A percentile compares a stretch with the other conserved stretches of the same genome.
These are phyloP conservation scores for Chaenogobius annularis DNA, from an alignment of 2,113 vertebrate species.

Conservation along the genomic window DNA sequence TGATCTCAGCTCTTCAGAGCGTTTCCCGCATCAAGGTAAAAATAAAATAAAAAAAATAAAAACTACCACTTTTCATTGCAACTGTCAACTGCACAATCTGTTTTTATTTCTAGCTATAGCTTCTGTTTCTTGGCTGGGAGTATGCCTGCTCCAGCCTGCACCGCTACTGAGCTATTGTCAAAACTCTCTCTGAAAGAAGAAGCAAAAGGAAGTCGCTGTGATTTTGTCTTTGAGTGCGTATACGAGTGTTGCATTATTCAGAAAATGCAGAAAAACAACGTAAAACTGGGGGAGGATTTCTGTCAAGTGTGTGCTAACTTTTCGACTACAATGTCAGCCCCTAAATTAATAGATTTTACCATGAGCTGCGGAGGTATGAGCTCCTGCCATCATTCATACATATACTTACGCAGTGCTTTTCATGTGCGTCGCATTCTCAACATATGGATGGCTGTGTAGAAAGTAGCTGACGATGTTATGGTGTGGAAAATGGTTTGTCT, in stretches of 20 bases:
- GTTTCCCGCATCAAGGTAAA: slow-evolving; percentile 67
- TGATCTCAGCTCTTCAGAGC: slow-evolving; percentile 66
- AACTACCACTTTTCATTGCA: slow-evolving; percentile 65
- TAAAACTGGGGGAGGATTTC: slow-evolving; percentile 29
- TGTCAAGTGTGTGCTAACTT: slow-evolving; percentile 13
- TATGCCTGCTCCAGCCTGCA: slow-evolving; percentile 36
- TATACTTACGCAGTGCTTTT: not conserved
- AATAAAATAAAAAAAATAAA: slow-evolving; percentile 12
- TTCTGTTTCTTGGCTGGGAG: slow-evolving; percentile 55
- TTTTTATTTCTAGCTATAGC: slow-evolving; percentile 58
- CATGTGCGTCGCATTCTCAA: not conserved
- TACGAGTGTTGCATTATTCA: slow-evolving; percentile 44
- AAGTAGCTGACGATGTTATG: not conserved
- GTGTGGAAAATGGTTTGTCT: not conserved
- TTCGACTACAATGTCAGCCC: slow-evolving; percentile 7
- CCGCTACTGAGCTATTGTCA: slow-evolving; percentile 60
- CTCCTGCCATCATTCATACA: not conserved
- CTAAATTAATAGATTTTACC: slow-evolving; percentile 25
- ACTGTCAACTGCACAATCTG: slow-evolving; percentile 71
- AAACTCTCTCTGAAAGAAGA: slow-evolving; percentile 54
- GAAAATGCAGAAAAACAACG: slow-evolving; percentile 59
- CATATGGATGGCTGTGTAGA: not conserved
- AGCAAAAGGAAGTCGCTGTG: slow-evolving; percentile 51
- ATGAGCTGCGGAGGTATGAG: not conserved
- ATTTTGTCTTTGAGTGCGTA: slow-evolving; percentile 12